Evolutionary conservation across 2,888 invertebrate genomes (phyloP).

Genomic region (Ornithoptera priamus): DNA sequence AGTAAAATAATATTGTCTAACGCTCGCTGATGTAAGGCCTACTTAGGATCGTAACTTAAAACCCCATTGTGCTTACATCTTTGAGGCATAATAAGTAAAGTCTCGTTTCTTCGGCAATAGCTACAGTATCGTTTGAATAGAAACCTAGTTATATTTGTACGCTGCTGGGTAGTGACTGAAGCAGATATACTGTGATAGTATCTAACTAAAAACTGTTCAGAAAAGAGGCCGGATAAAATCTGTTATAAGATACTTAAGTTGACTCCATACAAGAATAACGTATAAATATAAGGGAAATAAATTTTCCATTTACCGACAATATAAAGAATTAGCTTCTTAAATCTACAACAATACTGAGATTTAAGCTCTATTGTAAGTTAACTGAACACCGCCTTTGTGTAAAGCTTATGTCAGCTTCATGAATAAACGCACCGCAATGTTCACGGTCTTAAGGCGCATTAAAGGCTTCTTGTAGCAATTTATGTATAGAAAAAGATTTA

Average conservation of each 20-base stretch:
- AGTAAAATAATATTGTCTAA: too few relatives aligned
- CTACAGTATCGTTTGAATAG: too few relatives aligned
- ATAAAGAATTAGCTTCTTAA: constrained; percentile 1
- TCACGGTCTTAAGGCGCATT: constrained; percentile 1
- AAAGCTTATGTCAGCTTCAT: constrained; percentile 10
- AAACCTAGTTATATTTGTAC: background rate
- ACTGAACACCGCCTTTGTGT: constrained; percentile 8
- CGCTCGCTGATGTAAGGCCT: too few relatives aligned
- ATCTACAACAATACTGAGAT: constrained; percentile 6
- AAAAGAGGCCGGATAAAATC: background rate
- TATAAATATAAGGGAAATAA: background rate
- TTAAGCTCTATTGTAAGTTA: constrained; percentile 16
- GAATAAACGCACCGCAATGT: constrained; percentile 7
- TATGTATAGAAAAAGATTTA: background rate
- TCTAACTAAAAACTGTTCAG: background rate
- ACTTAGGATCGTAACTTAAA: too few relatives aligned
- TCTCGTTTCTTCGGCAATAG: too few relatives aligned
- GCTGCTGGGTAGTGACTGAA: background rate
- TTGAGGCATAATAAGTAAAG: too few relatives aligned
- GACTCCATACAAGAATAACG: background rate
- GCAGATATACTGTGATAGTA: background rate
- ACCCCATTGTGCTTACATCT: too few relatives aligned
- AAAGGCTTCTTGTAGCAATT: background rate
- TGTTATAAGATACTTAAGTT: background rate
- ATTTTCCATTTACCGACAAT: background rate